phyloP scores from a whole-genome alignment of 2,113 vertebrate species.

The Dipodomys spectabilis region DNA sequence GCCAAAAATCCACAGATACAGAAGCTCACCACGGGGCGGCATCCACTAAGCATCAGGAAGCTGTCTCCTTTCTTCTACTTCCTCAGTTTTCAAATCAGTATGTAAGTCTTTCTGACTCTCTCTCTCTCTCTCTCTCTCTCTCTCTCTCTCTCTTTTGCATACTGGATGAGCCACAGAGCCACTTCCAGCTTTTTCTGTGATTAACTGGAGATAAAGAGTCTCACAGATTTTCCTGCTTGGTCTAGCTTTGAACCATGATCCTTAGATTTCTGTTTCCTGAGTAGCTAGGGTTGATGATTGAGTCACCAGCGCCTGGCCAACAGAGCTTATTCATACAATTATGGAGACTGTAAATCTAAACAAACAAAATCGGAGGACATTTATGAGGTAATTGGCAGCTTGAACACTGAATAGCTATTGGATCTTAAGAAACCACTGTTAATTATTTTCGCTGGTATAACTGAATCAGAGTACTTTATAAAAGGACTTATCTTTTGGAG shows the following conservation, averaged over 20 bases:
- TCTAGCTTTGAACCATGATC: no score
- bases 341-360: neutral
- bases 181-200: no score
- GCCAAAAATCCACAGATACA: neutral
- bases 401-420: neutral
- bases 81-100: neutral
- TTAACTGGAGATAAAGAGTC: no score
- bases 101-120: constrained; percentile 14
- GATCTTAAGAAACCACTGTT: neutral
- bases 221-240: no score
- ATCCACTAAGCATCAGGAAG: neutral
- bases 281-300: no score
- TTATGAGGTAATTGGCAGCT: neutral
- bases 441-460: neutral
- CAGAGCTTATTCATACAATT: no score
- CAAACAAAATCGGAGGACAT: neutral
- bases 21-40: neutral
- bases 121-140: neutral
- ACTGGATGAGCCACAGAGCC: no score
- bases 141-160: neutral
- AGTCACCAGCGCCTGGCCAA: no score
- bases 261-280: no score
- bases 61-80: neutral
- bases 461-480: neutral
- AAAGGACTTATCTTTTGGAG: neutral